Conservation (phyloP, 2,888 invertebrate genomes). For the Xestia xanthographa region DNA sequence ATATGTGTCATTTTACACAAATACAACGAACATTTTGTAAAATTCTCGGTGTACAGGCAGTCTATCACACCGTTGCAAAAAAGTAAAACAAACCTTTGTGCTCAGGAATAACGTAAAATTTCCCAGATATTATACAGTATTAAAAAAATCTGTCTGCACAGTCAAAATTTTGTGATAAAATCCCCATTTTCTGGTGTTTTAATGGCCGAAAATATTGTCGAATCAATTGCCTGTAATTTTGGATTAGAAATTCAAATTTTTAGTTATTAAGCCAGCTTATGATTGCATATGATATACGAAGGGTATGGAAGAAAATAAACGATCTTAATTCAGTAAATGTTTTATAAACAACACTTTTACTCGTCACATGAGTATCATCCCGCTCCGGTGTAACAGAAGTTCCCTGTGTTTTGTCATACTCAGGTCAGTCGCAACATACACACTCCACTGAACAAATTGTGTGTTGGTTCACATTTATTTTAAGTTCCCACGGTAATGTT, state of each 20-base stretch:
- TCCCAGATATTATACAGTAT: too few relatives aligned
- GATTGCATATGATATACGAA: too few relatives aligned
- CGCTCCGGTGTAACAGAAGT: constrained; percentile 55
- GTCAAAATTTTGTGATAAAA: background rate
- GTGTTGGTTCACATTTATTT: constrained; percentile 68
- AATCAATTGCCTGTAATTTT: background rate
- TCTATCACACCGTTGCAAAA: constrained; percentile 29
- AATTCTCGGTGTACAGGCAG: constrained; percentile 42
- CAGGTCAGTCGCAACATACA: constrained; percentile 67
- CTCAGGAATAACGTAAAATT: too few relatives aligned
- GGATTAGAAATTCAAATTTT: background rate
- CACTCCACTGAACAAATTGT: constrained; percentile 74
- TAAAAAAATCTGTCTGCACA: background rate
- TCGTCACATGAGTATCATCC: background rate
- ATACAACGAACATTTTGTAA: constrained; percentile 60
- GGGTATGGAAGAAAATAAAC: background rate
- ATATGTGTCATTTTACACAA: constrained; percentile 45
- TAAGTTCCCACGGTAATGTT: constrained; percentile 61
- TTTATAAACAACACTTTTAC: background rate
- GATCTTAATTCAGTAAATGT: background rate
- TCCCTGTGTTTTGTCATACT: constrained; percentile 63
- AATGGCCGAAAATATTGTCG: background rate
- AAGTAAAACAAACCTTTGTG: background rate
- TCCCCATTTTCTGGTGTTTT: background rate
- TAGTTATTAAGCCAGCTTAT: background rate